phyloP scores from a whole-genome alignment of 1,140 invertebrate species.

The Argopecten irradians region DNA sequence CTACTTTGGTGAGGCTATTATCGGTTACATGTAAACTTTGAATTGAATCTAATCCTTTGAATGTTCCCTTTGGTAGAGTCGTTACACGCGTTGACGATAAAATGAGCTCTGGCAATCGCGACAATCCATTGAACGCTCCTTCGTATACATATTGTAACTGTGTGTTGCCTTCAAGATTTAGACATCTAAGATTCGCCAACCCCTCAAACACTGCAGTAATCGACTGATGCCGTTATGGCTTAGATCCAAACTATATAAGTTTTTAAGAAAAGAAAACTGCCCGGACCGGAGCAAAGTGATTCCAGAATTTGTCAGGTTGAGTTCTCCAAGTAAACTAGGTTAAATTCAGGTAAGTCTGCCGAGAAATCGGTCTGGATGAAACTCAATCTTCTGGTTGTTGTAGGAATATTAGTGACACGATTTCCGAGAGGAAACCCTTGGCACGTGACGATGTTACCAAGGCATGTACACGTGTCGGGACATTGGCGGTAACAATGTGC shows the following conservation, averaged over 20 bases:
- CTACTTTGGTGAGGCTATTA: slow-evolving; percentile 39
- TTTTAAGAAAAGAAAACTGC: background rate
- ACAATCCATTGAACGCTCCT: slow-evolving; percentile 42
- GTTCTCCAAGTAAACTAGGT: background rate
- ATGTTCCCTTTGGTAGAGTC: slow-evolving; percentile 25
- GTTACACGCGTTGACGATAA: slow-evolving; percentile 22
- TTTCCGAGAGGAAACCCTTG: background rate
- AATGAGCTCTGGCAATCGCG: background rate
- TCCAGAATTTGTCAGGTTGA: background rate
- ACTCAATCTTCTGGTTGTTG: background rate
- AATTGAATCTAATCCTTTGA: slow-evolving; percentile 38
- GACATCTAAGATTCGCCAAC: background rate
- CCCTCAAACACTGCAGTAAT: slow-evolving; percentile 25
- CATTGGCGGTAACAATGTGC: slow-evolving; percentile 40
- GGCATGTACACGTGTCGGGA: slow-evolving; percentile 40
- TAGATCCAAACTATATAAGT: slow-evolving; percentile 37
- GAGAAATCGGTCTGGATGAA: slow-evolving; percentile 23
- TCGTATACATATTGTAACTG: slow-evolving; percentile 23
- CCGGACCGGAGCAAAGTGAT: background rate
- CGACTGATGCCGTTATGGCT: slow-evolving; percentile 37
- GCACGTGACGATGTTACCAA: slow-evolving; percentile 25
- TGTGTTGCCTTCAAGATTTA: slow-evolving; percentile 41
- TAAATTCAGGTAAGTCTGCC: background rate
- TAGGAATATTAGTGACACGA: background rate
- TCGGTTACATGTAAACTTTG: slow-evolving; percentile 38